Conservation (phyloP, 2,888 invertebrate genomes). For the Temnothorax ravouxi region DNA sequence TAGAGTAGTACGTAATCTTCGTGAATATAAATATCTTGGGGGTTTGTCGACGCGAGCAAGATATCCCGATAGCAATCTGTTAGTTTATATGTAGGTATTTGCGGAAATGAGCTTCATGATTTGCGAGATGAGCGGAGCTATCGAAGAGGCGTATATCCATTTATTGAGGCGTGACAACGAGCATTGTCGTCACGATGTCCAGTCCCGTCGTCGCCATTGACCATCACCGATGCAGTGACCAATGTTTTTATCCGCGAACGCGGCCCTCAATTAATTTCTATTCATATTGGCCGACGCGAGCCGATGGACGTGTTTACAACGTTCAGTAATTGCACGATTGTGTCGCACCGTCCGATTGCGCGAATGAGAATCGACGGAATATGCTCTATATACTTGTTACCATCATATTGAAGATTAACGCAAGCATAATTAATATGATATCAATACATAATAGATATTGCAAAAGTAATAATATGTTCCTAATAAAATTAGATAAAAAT, state of each 20-base stretch:
- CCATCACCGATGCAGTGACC: slow-evolving; percentile 42
- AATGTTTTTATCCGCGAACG: slow-evolving; percentile 63
- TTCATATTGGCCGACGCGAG: slow-evolving; percentile 72
- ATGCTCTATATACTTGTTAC: not conserved
- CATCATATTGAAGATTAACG: not conserved
- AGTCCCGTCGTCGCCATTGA: slow-evolving; percentile 31
- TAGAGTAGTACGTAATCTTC: not conserved
- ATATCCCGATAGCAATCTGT: not conserved
- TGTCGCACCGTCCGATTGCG: slow-evolving; percentile 53
- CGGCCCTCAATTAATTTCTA: slow-evolving; percentile 75
- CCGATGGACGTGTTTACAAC: slow-evolving; percentile 74
- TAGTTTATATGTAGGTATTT: not conserved
- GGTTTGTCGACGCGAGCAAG: no score
- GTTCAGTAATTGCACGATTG: slow-evolving; percentile 70
- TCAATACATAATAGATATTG: not conserved
- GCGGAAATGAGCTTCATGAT: not conserved
- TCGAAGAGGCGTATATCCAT: slow-evolving; percentile 22
- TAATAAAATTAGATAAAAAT: not conserved
- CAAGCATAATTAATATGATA: slow-evolving; percentile 17
- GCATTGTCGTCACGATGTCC: slow-evolving; percentile 66
- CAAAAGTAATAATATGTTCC: not conserved
- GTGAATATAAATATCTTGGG: not conserved
- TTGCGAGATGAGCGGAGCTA: slow-evolving; percentile 14
- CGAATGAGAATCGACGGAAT: slow-evolving; percentile 32
- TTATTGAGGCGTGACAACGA: slow-evolving; percentile 67